Percentiles rank a stretch among this genome's conserved stretches.
These are phyloP conservation scores for Gerris buenoi DNA, from an alignment of 1,140 invertebrate species.

Conservation along the genomic window DNA sequence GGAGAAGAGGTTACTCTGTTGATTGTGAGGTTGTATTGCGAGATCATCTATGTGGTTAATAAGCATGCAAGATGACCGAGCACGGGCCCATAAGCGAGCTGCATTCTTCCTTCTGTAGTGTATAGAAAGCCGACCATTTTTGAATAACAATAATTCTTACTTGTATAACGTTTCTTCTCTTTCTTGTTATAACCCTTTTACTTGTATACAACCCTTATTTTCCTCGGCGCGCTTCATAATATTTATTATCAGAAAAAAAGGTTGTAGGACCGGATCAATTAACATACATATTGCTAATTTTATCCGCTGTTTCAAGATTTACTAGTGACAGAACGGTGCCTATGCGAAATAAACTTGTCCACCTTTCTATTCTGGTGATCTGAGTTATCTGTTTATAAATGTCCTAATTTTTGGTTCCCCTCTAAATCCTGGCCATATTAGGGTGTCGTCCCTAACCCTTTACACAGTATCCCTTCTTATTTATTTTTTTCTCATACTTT, in stretches of 20 bases:
- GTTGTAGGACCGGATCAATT: not conserved
- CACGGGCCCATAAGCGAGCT: not conserved
- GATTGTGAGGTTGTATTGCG: no score
- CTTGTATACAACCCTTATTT: not conserved
- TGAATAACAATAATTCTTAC: not conserved
- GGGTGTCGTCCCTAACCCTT: no score
- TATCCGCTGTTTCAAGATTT: not conserved
- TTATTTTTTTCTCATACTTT: no score
- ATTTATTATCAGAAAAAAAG: not conserved
- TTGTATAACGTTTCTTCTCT: no score
- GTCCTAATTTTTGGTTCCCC: no score
- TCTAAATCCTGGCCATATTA: no score
- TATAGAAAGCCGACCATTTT: not conserved
- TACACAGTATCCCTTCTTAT: no score
- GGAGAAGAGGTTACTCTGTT: no score
- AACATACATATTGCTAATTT: not conserved
- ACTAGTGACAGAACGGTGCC: not conserved
- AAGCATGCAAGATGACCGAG: not conserved
- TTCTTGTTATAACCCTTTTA: not conserved
- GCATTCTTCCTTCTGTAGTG: not conserved
- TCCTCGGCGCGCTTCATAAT: not conserved
- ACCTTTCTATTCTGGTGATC: not conserved
- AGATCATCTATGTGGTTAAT: no score
- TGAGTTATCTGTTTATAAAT: not conserved
- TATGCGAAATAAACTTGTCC: not conserved